Conservation (phyloP, 1,140 invertebrate species). For the Drosophila bocki region DNA sequence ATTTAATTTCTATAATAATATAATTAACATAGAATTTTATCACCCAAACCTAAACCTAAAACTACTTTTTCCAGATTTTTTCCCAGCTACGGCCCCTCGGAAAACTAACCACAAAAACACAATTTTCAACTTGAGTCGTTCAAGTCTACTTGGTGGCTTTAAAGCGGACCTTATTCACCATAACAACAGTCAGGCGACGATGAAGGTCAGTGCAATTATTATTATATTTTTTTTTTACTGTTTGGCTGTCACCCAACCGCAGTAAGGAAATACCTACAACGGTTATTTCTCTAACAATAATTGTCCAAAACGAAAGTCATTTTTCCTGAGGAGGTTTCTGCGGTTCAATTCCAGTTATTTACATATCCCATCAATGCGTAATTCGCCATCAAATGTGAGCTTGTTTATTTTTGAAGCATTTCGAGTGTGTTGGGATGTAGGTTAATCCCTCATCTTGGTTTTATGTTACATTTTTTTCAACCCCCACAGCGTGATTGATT, state of each 20-base stretch:
- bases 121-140: constrained; percentile 54
- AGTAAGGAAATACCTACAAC: constrained; percentile 61
- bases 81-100: not conserved
- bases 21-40: not conserved
- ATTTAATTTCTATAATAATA: not conserved
- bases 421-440: constrained; percentile 58
- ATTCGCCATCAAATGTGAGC: constrained; percentile 45
- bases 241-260: constrained; percentile 48
- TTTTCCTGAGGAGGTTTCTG: constrained; percentile 41
- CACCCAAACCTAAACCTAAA: not conserved
- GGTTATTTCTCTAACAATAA: constrained; percentile 46
- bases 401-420: constrained; percentile 6
- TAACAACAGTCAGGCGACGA: constrained; percentile 31
- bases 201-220: constrained; percentile 68
- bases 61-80: not conserved
- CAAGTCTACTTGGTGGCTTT: constrained; percentile 53
- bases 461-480: constrained; percentile 60
- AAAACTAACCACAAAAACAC: constrained; percentile 43
- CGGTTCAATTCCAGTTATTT: constrained; percentile 57
- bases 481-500: constrained; percentile 56
- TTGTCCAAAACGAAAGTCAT: constrained; percentile 63
- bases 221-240: constrained; percentile 29
- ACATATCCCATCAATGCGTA: constrained; percentile 58
- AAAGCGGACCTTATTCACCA: constrained; percentile 33
- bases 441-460: constrained; percentile 72